Conservation (phyloP, 2,797 vertebrate genomes). For the Chromis chromis region DNA sequence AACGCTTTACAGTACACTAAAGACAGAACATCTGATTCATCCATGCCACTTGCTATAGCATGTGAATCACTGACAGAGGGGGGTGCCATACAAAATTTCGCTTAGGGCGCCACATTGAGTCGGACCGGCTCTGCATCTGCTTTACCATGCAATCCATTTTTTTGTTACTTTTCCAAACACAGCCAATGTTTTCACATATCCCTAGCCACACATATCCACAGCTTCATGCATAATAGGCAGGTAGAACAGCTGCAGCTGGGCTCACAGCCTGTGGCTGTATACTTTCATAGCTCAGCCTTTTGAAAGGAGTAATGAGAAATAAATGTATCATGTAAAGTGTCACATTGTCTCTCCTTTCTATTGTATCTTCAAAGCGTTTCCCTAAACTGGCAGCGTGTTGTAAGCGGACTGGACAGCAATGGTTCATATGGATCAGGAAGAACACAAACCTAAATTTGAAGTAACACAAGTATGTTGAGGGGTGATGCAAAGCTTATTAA, state of each 20-base stretch:
- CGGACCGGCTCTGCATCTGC: too few species aligned
- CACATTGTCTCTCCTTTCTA: neutral
- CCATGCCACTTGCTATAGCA: too few species aligned
- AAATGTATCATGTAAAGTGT: conserved; percentile 1
- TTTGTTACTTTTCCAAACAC: neutral
- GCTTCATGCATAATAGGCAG: neutral
- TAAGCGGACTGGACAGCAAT: neutral
- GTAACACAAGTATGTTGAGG: neutral
- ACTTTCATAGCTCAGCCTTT: conserved; percentile 2
- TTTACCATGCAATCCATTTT: too few species aligned
- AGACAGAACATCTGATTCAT: too few species aligned
- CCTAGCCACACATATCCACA: neutral
- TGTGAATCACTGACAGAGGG: too few species aligned
- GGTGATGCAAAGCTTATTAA: too few species aligned
- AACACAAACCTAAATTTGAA: neutral
- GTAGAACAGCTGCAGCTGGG: conserved; percentile 11
- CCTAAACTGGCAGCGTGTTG: neutral
- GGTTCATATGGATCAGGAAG: neutral
- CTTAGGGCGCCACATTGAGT: too few species aligned
- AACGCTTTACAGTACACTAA: too few species aligned
- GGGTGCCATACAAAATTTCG: too few species aligned
- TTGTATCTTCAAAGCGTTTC: neutral
- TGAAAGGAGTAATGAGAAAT: neutral
- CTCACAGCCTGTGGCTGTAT: conserved; percentile 5
- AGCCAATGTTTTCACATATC: neutral